phyloP scores from a whole-genome alignment of 2,888 invertebrate species.

The Tanypteryx hageni region DNA sequence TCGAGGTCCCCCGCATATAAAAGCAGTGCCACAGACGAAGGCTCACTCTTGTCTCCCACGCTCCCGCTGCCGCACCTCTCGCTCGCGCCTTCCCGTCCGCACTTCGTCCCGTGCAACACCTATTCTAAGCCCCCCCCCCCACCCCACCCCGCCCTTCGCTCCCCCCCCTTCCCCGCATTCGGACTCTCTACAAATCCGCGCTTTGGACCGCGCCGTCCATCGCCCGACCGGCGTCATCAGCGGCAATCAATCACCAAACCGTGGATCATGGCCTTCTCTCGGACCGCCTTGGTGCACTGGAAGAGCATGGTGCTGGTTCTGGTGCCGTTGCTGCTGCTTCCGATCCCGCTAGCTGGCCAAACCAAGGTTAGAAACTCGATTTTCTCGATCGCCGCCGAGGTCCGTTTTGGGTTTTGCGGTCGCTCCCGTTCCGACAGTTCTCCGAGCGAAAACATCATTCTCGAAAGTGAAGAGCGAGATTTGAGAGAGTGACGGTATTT shows the following conservation, averaged over 20 bases:
- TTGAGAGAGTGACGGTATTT: too few relatives aligned
- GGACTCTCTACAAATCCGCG: neutral
- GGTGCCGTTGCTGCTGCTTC: conserved; percentile 83
- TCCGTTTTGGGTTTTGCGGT: too few relatives aligned
- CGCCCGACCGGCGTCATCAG: neutral
- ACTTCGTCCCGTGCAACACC: neutral
- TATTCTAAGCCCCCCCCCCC: neutral
- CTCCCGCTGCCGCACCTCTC: neutral
- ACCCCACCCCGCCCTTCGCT: neutral
- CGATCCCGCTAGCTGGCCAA: conserved; percentile 72
- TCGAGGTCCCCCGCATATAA: conserved; percentile 45
- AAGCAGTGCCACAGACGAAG: neutral
- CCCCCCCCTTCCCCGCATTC: neutral
- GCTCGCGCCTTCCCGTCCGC: neutral
- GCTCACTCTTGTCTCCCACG: neutral
- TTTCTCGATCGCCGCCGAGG: neutral
- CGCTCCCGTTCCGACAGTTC: too few relatives aligned
- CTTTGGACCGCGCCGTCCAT: neutral
- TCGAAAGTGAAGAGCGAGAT: too few relatives aligned
- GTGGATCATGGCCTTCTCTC: conserved; percentile 12
- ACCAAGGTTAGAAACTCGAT: conserved; percentile 18
- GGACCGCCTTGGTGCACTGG: conserved; percentile 81
- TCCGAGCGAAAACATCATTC: too few relatives aligned
- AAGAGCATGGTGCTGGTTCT: conserved; percentile 83
- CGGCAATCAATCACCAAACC: neutral